Evolutionary conservation across 2,888 invertebrate genomes (phyloP).

Genomic region (Spodoptera littoralis): DNA sequence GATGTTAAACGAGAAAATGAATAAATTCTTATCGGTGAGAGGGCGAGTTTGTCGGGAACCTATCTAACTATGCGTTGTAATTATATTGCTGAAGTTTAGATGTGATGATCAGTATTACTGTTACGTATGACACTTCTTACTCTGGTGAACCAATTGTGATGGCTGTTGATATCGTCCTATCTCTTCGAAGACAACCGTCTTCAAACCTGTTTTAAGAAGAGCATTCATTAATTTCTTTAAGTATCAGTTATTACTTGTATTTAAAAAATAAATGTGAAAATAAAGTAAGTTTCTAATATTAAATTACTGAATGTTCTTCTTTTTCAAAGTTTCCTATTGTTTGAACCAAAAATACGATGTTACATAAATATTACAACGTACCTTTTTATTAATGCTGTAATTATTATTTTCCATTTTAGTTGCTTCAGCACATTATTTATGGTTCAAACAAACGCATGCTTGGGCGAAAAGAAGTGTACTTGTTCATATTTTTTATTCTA

Average conservation of each 20-base stretch:
- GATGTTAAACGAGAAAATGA: constrained; percentile 97
- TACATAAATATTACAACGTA: constrained; percentile 3
- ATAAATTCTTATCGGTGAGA: constrained; percentile 97
- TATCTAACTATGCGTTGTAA: constrained; percentile 75
- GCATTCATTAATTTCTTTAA: constrained; percentile 63
- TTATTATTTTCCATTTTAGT: constrained; percentile 9
- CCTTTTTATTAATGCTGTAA: constrained; percentile 18
- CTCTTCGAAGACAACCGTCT: constrained; percentile 63
- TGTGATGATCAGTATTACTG: constrained; percentile 78
- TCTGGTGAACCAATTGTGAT: constrained; percentile 80
- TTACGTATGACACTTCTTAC: constrained; percentile 79
- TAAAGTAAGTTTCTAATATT: not conserved
- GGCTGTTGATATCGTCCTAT: constrained; percentile 73
- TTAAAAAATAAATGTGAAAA: not conserved
- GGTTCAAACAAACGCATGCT: constrained; percentile 86
- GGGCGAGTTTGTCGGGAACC: constrained; percentile 76
- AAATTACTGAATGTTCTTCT: constrained; percentile 71
- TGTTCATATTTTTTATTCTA: constrained; percentile 64
- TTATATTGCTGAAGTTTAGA: constrained; percentile 81
- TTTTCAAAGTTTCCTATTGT: constrained; percentile 61
- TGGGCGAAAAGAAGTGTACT: constrained; percentile 86
- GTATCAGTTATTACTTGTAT: not conserved
- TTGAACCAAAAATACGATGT: constrained; percentile 73
- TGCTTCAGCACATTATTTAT: constrained; percentile 59
- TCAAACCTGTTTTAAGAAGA: constrained; percentile 62